Percentiles rank a stretch among this genome's conserved stretches.
phyloP scores from a whole-genome alignment of 37 sponge, comb jelly and placozoan species.

The Halichondria panicea region DNA sequence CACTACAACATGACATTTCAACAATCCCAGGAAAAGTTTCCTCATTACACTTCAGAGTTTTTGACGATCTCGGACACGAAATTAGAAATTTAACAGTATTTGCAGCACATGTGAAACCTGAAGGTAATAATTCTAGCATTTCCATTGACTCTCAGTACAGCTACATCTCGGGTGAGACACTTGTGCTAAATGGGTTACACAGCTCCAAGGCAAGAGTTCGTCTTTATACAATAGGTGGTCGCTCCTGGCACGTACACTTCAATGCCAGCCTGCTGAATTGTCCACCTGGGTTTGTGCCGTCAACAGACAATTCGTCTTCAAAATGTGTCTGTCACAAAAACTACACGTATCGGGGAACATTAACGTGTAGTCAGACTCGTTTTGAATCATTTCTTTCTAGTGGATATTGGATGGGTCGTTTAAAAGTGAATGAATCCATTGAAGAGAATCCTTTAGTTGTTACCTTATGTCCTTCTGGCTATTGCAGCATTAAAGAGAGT shows the following conservation, averaged over 20 bases:
- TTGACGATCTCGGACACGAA: conserved; percentile 27
- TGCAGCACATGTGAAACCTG: neutral
- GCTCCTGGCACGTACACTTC: conserved; percentile 4
- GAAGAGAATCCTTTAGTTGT: neutral
- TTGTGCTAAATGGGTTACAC: neutral
- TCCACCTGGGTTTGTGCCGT: neutral
- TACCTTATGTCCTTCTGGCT: neutral
- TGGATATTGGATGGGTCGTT: conserved; percentile 39
- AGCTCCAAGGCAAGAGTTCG: neutral
- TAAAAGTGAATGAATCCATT: neutral
- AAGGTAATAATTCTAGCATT: neutral
- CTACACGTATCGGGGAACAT: neutral
- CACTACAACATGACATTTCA: neutral
- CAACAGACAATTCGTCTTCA: neutral
- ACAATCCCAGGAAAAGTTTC: conserved; percentile 25
- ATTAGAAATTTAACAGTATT: neutral
- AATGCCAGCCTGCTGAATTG: neutral
- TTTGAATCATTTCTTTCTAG: neutral
- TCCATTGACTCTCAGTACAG: neutral
- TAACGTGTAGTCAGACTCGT: neutral
- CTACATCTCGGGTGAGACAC: neutral
- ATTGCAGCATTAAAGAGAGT: neutral
- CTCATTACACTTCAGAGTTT: neutral
- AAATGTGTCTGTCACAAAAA: neutral
- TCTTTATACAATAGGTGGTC: neutral